phyloP scores from a whole-genome alignment of 2,797 vertebrate species.

The Aselliscus stoliczkanus region DNA sequence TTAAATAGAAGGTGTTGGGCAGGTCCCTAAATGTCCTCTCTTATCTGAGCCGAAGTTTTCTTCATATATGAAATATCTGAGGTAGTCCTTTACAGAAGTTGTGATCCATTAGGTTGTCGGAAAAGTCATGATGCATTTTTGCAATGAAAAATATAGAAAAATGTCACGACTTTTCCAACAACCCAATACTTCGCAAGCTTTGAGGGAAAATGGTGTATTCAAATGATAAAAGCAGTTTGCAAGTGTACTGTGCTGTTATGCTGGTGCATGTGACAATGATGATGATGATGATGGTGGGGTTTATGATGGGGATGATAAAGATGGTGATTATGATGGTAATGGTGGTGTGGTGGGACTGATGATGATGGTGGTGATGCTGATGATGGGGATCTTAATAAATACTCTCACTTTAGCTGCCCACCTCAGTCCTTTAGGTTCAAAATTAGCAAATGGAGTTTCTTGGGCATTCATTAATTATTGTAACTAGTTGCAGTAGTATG shows the following conservation, averaged over 20 bases:
- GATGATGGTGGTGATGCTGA: neutral
- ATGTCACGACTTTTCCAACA: too few relatives aligned
- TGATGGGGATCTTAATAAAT: too few relatives aligned
- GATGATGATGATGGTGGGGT: rapidly evolving
- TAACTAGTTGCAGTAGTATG: neutral
- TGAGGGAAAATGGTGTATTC: neutral
- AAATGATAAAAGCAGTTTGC: neutral
- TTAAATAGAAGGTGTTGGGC: neutral
- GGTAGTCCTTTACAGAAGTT: neutral
- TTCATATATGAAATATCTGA: neutral
- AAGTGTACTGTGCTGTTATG: rapidly evolving
- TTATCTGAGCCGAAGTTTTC: neutral
- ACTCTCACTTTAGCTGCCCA: neutral
- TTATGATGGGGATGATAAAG: neutral
- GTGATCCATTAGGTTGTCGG: too few relatives aligned
- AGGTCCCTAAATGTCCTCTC: neutral
- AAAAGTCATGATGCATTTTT: too few relatives aligned
- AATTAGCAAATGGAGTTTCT: neutral
- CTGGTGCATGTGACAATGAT: rapidly evolving
- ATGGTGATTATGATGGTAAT: neutral
- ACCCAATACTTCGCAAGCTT: neutral
- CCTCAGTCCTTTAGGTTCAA: neutral
- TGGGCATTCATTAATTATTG: neutral
- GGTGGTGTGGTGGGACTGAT: neutral
- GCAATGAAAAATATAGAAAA: too few relatives aligned